Percentiles rank a stretch among this genome's conserved stretches.
phyloP scores from a whole-genome alignment of 2,797 vertebrate species.

The Darevskia mixta region DNA sequence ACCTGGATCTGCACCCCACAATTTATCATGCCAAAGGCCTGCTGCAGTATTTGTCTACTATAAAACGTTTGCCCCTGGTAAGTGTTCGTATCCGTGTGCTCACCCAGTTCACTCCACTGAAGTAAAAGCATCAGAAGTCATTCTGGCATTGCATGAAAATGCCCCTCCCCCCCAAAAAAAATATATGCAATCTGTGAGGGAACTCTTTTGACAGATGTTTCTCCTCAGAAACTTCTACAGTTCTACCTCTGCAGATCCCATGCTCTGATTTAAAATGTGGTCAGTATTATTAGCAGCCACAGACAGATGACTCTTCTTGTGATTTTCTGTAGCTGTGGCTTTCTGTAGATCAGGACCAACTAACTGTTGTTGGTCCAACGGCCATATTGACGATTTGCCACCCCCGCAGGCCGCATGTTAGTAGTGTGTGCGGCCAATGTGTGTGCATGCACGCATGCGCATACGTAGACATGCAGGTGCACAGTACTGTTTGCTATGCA shows the following conservation, averaged over 20 bases:
- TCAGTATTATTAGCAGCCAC: background rate
- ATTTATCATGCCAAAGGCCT: conserved; percentile 98
- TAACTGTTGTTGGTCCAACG: too few species aligned
- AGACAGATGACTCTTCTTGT: background rate
- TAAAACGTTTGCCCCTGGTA: conserved; percentile 94
- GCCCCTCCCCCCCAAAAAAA: conserved; percentile 14
- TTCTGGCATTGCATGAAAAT: conserved; percentile 34
- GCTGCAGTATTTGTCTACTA: conserved; percentile 94
- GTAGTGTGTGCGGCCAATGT: too few species aligned
- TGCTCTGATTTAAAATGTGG: background rate
- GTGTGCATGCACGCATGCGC: too few species aligned
- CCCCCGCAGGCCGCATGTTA: too few species aligned
- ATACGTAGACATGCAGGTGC: too few species aligned
- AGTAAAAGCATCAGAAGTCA: conserved; percentile 9
- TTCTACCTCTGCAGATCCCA: background rate
- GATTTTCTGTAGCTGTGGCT: too few species aligned
- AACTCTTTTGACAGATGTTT: background rate
- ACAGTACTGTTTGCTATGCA: too few species aligned
- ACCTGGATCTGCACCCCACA: conserved; percentile 94
- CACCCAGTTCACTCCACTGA: background rate
- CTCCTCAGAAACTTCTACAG: background rate
- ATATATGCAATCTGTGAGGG: background rate
- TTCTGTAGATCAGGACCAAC: too few species aligned
- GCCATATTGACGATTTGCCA: too few species aligned
- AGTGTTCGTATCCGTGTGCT: conserved; percentile 62